Percentiles rank a stretch among this genome's conserved stretches.
phyloP scores from a whole-genome alignment of 92 coral and sea anemone species.

The Umimayanthus kanabou region DNA sequence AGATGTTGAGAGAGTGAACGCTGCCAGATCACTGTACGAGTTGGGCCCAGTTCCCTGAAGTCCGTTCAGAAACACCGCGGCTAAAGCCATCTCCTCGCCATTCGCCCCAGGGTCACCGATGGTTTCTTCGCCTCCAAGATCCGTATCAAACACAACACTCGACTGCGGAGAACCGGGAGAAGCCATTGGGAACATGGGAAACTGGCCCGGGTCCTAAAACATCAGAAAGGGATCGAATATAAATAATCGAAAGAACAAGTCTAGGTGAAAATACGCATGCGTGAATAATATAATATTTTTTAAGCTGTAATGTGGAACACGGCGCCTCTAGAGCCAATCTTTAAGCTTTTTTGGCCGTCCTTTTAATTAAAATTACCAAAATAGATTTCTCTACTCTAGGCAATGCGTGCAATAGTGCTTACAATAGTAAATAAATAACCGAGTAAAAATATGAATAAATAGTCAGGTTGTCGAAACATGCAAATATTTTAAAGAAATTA shows the following conservation, averaged over 20 bases:
- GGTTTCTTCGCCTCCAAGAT: constrained; percentile 36
- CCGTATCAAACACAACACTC: constrained; percentile 23
- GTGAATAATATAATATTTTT: not conserved
- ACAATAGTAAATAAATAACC: too few relatives aligned
- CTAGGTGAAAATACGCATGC: not conserved
- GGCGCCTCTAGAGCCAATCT: too few relatives aligned
- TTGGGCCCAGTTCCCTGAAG: constrained; percentile 45
- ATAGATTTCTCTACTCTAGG: too few relatives aligned
- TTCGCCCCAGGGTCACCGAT: constrained; percentile 26
- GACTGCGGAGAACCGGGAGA: constrained; percentile 30
- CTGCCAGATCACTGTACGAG: not conserved
- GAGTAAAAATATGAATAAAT: too few relatives aligned
- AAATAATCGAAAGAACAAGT: too few relatives aligned
- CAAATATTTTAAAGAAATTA: too few relatives aligned
- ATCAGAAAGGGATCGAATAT: not conserved
- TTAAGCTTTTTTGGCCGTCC: too few relatives aligned
- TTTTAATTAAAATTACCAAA: too few relatives aligned
- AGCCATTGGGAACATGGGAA: not conserved
- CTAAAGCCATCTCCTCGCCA: constrained; percentile 49
- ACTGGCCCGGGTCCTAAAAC: constrained; percentile 21
- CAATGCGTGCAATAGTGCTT: too few relatives aligned
- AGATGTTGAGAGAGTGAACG: constrained; percentile 8
- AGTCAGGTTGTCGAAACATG: too few relatives aligned
- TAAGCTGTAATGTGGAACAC: too few relatives aligned
- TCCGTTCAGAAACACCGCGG: constrained; percentile 55